Base-by-base conservation (phyloP, 2,888 invertebrate species). In the Nebria brevicollis region DNA sequence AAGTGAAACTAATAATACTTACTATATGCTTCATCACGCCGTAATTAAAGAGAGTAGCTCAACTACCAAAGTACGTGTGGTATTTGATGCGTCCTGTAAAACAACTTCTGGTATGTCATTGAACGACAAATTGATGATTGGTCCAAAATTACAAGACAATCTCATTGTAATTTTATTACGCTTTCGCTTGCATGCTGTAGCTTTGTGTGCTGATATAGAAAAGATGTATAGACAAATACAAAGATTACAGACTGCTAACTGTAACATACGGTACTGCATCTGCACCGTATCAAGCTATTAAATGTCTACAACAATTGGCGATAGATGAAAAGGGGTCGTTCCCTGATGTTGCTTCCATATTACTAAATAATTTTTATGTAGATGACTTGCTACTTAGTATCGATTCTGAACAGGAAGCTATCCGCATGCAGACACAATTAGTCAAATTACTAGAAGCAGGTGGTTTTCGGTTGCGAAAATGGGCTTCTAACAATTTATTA, bases 181-280 rank as follows among this genome's bases (percentile, higher is more conserved):
- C 8, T 86, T 85, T 79, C 72, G 86, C 1, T 72, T 80, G 4
- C 81, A 85, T 82, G 68, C 72, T 1, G 79, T 84, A 20, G 85
- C 84, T 0, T 82, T 86, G n/a, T 83, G 83, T 7, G 84, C 85
- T 2, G 86, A 87, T 77, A 84, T 87, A 15, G 83, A 79, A n/a
- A 85, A 86, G 75, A 86, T 86, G 85, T 87, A 85, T 66, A 83
- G 85, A 0, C 85, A 86, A 75, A 83, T 86, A n/a, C 13, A 65
- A 79, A 13, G 77, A 79, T 0, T 83, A 77, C 65, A 65, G 82
- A 6, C 76, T 83, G 0, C 68, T 76, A 43, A 83, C 83, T 15
- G 84, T 85, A 43, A 85, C 83, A 1, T 84, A 85, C 68, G 83
- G 86, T 2, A 83, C 83, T 5, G 82, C 84, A 11, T 78, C 83